A percentile compares a stretch with the other conserved stretches of the same genome.
Evolutionary conservation across 1,140 invertebrate genomes (phyloP).

Genomic region (Oncopodura yosiiana): DNA sequence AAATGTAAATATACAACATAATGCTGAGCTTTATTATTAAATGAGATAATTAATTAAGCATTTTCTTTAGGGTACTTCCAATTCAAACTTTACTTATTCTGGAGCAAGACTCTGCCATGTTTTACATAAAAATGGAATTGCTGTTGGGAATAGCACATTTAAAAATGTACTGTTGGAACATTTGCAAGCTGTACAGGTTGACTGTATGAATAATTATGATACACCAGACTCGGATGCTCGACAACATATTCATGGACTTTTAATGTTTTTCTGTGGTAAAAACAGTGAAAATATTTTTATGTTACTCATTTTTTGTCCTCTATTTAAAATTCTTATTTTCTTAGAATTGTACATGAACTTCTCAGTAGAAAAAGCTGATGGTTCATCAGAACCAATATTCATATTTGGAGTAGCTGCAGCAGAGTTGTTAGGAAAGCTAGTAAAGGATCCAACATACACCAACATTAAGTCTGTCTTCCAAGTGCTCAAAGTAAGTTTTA

Average conservation of each 20-base stretch:
- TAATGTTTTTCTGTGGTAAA: too few species aligned
- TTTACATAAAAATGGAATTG: slow-evolving; percentile 18
- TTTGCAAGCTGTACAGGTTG: slow-evolving; percentile 11
- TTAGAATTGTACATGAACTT: slow-evolving; percentile 29
- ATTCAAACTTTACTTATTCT: slow-evolving; percentile 29
- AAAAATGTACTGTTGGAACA: slow-evolving; percentile 15
- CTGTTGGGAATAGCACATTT: slow-evolving; percentile 4
- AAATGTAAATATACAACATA: slow-evolving; percentile 11
- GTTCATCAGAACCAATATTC: neutral
- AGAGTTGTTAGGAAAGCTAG: slow-evolving; percentile 18
- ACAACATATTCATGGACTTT: neutral
- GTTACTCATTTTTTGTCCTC: slow-evolving; percentile 8
- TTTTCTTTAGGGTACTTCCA: slow-evolving; percentile 21
- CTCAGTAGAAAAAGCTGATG: slow-evolving; percentile 11
- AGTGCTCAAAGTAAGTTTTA: slow-evolving; percentile 19
- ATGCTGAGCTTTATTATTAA: neutral
- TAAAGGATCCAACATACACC: neutral
- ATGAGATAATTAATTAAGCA: neutral
- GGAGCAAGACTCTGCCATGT: slow-evolving; percentile 26
- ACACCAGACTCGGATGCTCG: too few species aligned
- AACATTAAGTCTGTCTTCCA: slow-evolving; percentile 23
- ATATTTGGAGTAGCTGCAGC: slow-evolving; percentile 19
- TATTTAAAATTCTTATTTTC: slow-evolving; percentile 19
- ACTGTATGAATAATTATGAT: neutral
- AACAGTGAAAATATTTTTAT: too few species aligned